Base-by-base conservation (phyloP, 64 coral and sea anemone genomes). In the Montipora cactus region DNA sequence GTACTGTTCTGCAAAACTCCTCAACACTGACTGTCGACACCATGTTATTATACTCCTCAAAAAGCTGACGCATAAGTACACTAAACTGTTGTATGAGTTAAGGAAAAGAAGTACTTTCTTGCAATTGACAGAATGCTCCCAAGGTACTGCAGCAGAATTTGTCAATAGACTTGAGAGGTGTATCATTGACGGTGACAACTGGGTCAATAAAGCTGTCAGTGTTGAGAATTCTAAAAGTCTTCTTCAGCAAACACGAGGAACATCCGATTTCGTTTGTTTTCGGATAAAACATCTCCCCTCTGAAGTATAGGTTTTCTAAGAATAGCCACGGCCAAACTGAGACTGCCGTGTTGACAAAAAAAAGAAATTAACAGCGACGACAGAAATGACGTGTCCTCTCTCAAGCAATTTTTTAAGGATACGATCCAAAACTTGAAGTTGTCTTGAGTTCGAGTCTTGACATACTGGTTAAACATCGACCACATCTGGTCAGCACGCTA, bases 371-470 rank as follows among this genome's bases (percentile, higher is more conserved):
- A 55, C 10, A 6, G 10, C 10, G 52, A 55, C 52, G 10, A 69
- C 19, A 72, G 52, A 71, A 10, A 11, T 5, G 74, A 13, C 14
- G 7, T 16, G 4, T 28, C 9, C 52, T 21, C 10, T 1, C 15
- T 49, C 9, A 74, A 21, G 28, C 23, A 3, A 74, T 21, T 9
- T 16, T 7, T 2, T 52, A 92, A 99, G 95, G 98, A 99, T 99
- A 99, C 98, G 25, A 99, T 96, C 98, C 98, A 99, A 55, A 99
- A 99, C 67, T 96, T 96, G 79, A 88, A 96, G 44, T 99, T 99
- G 81, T 96, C 90, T 71, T 96, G 92, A 16, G 98, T 99, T 66
- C 95, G 85, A 72, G 80, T 87, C 91, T 96, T 96, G 4, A 99
- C 95, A 66, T 94, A 95, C 47, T 96, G 79, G 37, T 96, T 99